A percentile compares a stretch with the other conserved stretches of the same genome.
These are phyloP conservation scores for Tetrapedia diversipes DNA, from an alignment of 2,888 invertebrate genomes.

Conservation along the genomic window DNA sequence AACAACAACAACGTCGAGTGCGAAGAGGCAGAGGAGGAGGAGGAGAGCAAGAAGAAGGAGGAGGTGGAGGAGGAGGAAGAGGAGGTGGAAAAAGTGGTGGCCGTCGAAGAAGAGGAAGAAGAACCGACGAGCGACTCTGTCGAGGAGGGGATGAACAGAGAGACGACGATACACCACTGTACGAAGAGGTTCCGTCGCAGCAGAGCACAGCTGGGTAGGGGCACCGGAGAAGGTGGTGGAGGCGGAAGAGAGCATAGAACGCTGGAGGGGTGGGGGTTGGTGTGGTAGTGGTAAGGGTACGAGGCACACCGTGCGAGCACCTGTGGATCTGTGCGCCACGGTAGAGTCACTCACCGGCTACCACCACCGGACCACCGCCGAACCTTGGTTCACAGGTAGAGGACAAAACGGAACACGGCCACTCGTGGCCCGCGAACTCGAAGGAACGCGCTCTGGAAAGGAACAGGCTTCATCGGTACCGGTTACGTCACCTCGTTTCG, in stretches of 20 bases:
- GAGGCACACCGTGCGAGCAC: conserved; percentile 77
- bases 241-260: conserved; percentile 64
- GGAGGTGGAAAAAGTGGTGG: conserved; percentile 4
- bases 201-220: conserved; percentile 54
- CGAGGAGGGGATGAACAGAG: conserved; percentile 49
- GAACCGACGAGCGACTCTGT: conserved; percentile 34
- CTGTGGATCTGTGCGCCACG: conserved; percentile 80
- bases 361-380: conserved; percentile 80
- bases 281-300: conserved; percentile 76
- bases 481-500: conserved; percentile 14
- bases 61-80: neutral
- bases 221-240: conserved; percentile 62
- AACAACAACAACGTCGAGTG: too few species aligned
- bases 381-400: conserved; percentile 66
- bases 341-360: conserved; percentile 82
- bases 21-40: neutral
- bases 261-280: conserved; percentile 67
- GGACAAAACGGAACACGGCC: conserved; percentile 48
- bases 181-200: conserved; percentile 49
- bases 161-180: conserved; percentile 54
- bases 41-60: neutral
- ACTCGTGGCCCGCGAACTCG: conserved; percentile 36
- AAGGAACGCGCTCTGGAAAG: conserved; percentile 12
- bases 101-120: conserved; percentile 30
- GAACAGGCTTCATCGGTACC: neutral